A percentile compares a stretch with the other conserved stretches of the same genome.
Evolutionary conservation across 1,140 invertebrate genomes (phyloP).

Genomic region (Cherax quadricarinatus): DNA sequence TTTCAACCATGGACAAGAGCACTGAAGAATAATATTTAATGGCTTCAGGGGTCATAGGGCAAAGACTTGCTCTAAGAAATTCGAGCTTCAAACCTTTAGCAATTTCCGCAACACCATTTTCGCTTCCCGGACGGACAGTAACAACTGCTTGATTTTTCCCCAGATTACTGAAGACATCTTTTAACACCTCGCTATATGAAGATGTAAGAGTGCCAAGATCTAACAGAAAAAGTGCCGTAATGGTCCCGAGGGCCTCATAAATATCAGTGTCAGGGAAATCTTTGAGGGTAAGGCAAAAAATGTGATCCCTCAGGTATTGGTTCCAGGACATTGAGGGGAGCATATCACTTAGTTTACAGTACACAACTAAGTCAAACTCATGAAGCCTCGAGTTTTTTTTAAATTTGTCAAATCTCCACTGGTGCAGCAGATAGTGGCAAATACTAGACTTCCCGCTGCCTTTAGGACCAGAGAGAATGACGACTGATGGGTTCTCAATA

Average conservation of each 20-base stretch:
- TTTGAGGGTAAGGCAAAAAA: constrained; percentile 35
- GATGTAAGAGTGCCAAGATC: constrained; percentile 25
- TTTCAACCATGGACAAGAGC: constrained; percentile 31
- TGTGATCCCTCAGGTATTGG: constrained; percentile 53
- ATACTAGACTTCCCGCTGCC: constrained; percentile 52
- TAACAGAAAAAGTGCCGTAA: constrained; percentile 30
- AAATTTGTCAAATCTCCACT: constrained; percentile 28
- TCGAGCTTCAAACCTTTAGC: neutral
- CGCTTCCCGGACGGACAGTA: constrained; percentile 12
- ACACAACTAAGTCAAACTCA: constrained; percentile 50
- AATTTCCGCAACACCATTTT: neutral
- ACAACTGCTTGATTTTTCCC: constrained; percentile 24
- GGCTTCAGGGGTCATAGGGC: constrained; percentile 47
- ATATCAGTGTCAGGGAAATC: constrained; percentile 41
- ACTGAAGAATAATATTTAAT: constrained; percentile 26
- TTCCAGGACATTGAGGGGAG: constrained; percentile 34
- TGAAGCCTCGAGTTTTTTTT: neutral
- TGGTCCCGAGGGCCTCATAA: neutral
- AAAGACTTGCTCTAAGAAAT: constrained; percentile 12
- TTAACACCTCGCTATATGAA: neutral
- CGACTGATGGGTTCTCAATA: constrained; percentile 14
- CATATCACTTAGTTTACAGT: constrained; percentile 10
- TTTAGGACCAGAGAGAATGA: constrained; percentile 48
- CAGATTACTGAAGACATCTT: constrained; percentile 31
- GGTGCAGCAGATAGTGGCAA: constrained; percentile 49